Conservation (phyloP, 2,888 invertebrate species). For the Diploptera punctata region DNA sequence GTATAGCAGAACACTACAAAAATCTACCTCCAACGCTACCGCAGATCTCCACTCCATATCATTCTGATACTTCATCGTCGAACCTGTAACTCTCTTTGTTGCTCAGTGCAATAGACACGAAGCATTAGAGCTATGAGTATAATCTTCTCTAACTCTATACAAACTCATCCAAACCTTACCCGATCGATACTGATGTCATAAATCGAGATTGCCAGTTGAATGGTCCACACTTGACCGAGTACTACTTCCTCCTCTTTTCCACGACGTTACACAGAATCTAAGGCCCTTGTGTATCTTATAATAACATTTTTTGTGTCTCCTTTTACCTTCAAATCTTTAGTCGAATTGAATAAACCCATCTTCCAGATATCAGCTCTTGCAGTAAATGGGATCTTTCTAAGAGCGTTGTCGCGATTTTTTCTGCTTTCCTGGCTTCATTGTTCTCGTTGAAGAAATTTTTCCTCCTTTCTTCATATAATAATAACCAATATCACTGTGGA, state of each 20-base stretch:
- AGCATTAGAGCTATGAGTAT: constrained; percentile 6
- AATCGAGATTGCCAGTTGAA: constrained; percentile 31
- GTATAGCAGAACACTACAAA: background rate
- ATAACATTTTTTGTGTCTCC: constrained; percentile 8
- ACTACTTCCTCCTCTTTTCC: background rate
- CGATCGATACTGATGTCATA: constrained; percentile 12
- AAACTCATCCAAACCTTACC: background rate
- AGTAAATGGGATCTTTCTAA: background rate
- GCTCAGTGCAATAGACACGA: constrained; percentile 18
- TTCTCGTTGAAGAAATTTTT: background rate
- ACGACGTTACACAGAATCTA: background rate
- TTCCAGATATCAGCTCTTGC: background rate
- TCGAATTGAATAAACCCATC: background rate
- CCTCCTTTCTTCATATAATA: background rate
- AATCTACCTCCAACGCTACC: background rate
- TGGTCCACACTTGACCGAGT: constrained; percentile 11
- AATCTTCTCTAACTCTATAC: background rate
- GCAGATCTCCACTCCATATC: background rate
- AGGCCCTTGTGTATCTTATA: background rate
- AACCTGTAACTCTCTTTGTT: constrained; percentile 13
- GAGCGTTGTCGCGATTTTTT: background rate
- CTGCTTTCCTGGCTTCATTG: background rate
- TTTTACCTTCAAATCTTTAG: background rate
- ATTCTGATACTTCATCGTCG: constrained; percentile 8
- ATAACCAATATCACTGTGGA: background rate